phyloP scores from a whole-genome alignment of 2,888 invertebrate genomes.

The Tetragnatha montana region DNA sequence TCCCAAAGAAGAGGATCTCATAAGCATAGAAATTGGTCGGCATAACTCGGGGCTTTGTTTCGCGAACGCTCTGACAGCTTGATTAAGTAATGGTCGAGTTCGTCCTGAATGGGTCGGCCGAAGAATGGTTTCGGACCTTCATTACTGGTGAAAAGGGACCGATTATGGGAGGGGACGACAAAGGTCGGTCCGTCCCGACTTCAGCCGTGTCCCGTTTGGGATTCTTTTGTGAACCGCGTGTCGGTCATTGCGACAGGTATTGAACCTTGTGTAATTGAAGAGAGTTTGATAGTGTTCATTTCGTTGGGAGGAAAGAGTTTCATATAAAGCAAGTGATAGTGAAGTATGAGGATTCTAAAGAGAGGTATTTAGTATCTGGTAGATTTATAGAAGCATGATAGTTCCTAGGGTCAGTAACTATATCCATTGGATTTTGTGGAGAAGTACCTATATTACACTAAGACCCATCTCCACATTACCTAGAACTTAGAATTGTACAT shows the following conservation, averaged over 20 bases:
- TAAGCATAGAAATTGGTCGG: constrained; percentile 63
- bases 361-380: too few species aligned
- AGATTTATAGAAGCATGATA: too few species aligned
- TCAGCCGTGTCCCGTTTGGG: neutral
- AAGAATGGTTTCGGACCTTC: neutral
- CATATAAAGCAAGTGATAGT: too few species aligned
- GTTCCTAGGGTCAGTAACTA: too few species aligned
- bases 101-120: constrained; percentile 30
- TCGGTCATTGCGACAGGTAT: neutral
- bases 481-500: too few species aligned
- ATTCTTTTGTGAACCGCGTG: neutral
- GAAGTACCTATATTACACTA: too few species aligned
- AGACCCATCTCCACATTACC: too few species aligned
- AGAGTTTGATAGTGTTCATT: too few species aligned
- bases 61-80: constrained; percentile 54
- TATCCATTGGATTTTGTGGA: too few species aligned
- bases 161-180: neutral
- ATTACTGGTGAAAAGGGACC: neutral
- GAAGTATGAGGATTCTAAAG: too few species aligned
- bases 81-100: constrained; percentile 60
- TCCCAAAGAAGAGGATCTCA: constrained; percentile 50
- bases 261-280: too few species aligned
- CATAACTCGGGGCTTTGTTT: constrained; percentile 61
- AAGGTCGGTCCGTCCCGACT: neutral
- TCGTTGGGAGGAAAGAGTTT: too few species aligned